These are phyloP conservation scores for Trichonephila clavata DNA, from an alignment of 1,140 invertebrate species.

Conservation along the genomic window DNA sequence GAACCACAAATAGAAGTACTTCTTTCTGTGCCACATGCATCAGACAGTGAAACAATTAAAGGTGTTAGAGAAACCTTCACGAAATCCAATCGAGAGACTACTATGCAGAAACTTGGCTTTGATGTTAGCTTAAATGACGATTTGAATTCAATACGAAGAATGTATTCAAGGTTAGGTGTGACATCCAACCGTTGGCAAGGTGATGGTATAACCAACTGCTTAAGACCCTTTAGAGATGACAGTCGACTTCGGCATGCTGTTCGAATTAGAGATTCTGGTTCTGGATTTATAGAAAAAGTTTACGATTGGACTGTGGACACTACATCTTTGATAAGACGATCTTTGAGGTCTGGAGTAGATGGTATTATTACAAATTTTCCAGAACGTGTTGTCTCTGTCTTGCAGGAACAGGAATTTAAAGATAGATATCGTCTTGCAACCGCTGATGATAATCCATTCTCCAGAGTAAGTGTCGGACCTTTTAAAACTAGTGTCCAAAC, in stretches of 20 bases:
- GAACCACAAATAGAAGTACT: conserved; percentile 65
- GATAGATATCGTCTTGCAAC: conserved; percentile 72
- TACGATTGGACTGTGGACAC: conserved; percentile 77
- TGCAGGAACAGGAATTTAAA: conserved; percentile 76
- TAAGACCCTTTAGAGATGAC: conserved; percentile 47
- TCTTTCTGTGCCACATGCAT: conserved; percentile 68
- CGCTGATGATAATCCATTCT: conserved; percentile 74
- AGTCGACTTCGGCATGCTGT: conserved; percentile 60
- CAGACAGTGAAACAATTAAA: conserved; percentile 57
- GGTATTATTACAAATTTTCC: conserved; percentile 77
- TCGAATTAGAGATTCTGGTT: conserved; percentile 55
- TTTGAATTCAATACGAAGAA: conserved; percentile 61
- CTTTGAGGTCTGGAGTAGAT: conserved; percentile 74
- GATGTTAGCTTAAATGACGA: conserved; percentile 74
- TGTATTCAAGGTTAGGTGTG: conserved; percentile 66
- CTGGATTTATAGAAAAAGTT: conserved; percentile 73
- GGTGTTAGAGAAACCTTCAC: conserved; percentile 68
- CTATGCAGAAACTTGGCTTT: conserved; percentile 60
- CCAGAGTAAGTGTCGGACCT: conserved; percentile 25
- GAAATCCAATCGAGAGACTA: conserved; percentile 39
- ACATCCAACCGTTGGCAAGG: conserved; percentile 74
- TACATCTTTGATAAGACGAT: conserved; percentile 52
- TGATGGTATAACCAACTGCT: conserved; percentile 76
- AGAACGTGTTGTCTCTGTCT: conserved; percentile 67
- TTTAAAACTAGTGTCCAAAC: conserved; percentile 6